Evolutionary conservation across 2,113 vertebrate species (phyloP).

Genomic region (Psittacus erithacus): DNA sequence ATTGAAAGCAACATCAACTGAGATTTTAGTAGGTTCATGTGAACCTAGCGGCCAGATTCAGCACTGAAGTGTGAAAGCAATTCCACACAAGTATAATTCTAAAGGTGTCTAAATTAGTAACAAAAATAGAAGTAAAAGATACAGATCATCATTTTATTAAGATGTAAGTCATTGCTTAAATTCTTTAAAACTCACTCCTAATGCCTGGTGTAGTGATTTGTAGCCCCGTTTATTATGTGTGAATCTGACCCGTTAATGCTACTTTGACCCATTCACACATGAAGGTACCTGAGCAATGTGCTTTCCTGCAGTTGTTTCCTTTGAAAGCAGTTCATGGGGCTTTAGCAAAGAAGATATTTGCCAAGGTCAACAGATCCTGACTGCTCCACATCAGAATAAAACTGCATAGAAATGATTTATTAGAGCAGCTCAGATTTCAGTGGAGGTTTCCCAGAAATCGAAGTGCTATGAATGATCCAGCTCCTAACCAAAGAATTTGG

Average conservation of each 20-base stretch:
- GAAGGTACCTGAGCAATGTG: background rate
- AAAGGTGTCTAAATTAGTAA: background rate
- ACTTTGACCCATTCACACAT: background rate
- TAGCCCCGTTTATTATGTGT: background rate
- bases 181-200: background rate
- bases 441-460: background rate
- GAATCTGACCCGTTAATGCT: background rate
- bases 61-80: background rate
- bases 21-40: background rate
- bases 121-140: background rate
- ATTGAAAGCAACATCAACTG: background rate
- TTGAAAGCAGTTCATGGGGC: background rate
- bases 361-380: background rate
- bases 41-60: background rate
- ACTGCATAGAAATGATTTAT: background rate
- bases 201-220: background rate
- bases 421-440: background rate
- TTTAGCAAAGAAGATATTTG: background rate
- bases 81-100: background rate
- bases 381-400: background rate
- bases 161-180: background rate
- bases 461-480: background rate
- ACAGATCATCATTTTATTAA: background rate
- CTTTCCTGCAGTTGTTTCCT: background rate
- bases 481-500: background rate